These are phyloP conservation scores for Bradypodion pumilum DNA, from an alignment of 2,797 vertebrate species.

Conservation along the genomic window DNA sequence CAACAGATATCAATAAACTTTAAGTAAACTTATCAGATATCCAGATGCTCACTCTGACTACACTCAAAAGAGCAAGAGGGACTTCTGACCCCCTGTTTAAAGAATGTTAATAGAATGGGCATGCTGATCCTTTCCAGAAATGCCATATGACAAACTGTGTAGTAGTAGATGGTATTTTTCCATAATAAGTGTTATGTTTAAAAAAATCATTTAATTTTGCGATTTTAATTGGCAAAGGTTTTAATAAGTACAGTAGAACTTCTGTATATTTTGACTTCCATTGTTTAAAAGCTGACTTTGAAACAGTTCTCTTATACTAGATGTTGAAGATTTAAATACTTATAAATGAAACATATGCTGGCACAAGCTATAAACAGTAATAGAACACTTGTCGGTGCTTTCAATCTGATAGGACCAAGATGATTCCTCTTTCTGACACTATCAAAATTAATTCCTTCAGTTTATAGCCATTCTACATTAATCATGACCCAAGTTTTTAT, in stretches of 20 bases:
- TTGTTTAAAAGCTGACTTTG: slow-evolving; percentile 20
- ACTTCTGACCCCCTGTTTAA: background rate
- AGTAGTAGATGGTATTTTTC: slow-evolving; percentile 25
- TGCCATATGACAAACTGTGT: slow-evolving; percentile 41
- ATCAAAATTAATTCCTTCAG: background rate
- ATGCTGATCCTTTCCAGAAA: slow-evolving; percentile 44
- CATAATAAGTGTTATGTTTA: slow-evolving; percentile 20
- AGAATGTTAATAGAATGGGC: background rate
- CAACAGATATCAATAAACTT: background rate
- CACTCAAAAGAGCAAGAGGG: background rate
- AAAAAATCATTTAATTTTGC: slow-evolving; percentile 9
- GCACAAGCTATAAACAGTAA: background rate
- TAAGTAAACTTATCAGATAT: background rate
- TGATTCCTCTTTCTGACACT: slow-evolving; percentile 34
- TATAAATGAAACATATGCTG: background rate
- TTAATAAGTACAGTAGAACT: background rate
- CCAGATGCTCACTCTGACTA: background rate
- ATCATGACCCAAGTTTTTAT: slow-evolving; percentile 14
- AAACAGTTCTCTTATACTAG: slow-evolving; percentile 20
- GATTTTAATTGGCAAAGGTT: slow-evolving; percentile 10
- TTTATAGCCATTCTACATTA: slow-evolving; percentile 17
- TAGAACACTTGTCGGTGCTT: slow-evolving; percentile 42
- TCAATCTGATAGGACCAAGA: slow-evolving; percentile 25
- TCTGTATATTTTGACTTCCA: slow-evolving; percentile 29
- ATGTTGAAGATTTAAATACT: slow-evolving; percentile 6